These are phyloP conservation scores for Drosophila paranaensis DNA, from an alignment of 2,888 invertebrate genomes.

Conservation along the genomic window DNA sequence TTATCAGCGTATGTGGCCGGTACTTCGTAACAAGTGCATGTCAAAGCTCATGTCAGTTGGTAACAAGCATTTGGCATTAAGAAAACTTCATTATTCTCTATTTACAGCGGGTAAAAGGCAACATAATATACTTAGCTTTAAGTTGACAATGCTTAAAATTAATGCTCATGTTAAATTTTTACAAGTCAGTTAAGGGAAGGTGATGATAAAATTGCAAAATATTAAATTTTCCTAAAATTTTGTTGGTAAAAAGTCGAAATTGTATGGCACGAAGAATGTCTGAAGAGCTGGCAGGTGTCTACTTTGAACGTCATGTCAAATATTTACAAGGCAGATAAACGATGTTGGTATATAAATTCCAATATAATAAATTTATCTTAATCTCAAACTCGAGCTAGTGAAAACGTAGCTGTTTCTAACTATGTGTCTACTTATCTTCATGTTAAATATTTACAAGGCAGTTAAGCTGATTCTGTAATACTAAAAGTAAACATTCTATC, in stretches of 20 bases:
- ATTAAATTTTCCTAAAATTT: too few relatives aligned
- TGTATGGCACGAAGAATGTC: not conserved
- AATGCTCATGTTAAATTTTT: not conserved
- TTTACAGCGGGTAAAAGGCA: too few relatives aligned
- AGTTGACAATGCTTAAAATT: not conserved
- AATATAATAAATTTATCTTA: too few relatives aligned
- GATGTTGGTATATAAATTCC: too few relatives aligned
- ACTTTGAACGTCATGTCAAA: not conserved
- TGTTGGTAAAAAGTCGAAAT: too few relatives aligned
- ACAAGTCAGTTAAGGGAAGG: not conserved
- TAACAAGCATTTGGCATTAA: not conserved
- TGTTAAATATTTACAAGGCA: not conserved
- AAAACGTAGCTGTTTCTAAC: too few relatives aligned
- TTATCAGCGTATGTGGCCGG: slow-evolving; percentile 16
- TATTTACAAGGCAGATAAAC: not conserved
- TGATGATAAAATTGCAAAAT: not conserved
- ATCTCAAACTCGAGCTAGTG: too few relatives aligned
- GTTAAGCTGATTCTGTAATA: not conserved
- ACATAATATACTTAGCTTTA: too few relatives aligned
- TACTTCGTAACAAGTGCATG: not conserved
- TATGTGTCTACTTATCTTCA: too few relatives aligned
- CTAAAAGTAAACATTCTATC: too few relatives aligned
- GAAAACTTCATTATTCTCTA: not conserved
- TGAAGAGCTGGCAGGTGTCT: not conserved
- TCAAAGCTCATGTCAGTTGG: not conserved